These are phyloP conservation scores for Peromyscus nudipes DNA, from an alignment of 2,797 vertebrate genomes.

Conservation along the genomic window DNA sequence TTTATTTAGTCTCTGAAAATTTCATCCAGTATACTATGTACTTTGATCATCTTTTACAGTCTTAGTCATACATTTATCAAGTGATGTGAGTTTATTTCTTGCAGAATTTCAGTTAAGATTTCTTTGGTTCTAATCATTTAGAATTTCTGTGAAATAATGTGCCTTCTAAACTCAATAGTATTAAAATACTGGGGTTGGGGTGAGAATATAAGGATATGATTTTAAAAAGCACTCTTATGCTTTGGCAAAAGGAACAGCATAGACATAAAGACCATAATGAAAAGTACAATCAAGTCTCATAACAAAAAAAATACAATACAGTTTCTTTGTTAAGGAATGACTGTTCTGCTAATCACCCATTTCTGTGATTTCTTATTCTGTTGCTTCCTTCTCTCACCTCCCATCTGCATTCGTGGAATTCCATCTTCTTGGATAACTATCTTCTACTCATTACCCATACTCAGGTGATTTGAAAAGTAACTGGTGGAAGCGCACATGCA, in stretches of 20 bases:
- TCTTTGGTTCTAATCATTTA: neutral
- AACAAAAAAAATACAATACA: neutral
- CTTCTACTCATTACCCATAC: neutral
- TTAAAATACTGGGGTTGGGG: neutral
- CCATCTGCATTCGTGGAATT: neutral
- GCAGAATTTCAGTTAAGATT: neutral
- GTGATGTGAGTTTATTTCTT: neutral
- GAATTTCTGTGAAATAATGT: neutral
- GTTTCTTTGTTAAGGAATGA: neutral
- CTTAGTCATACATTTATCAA: neutral
- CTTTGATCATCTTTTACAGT: neutral
- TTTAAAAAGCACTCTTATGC: neutral
- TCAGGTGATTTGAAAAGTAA: neutral
- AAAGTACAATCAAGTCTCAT: neutral
- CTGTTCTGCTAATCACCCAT: neutral
- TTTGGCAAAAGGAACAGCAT: neutral
- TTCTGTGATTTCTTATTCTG: neutral
- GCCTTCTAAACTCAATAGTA: neutral
- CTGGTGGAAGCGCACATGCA: neutral
- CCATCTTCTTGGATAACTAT: neutral
- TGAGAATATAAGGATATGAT: neutral
- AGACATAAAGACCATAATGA: neutral
- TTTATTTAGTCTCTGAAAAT: neutral
- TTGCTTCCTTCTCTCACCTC: neutral
- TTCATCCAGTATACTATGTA: neutral